phyloP scores from a whole-genome alignment of 2,113 vertebrate species.

The Gyps fulvus region DNA sequence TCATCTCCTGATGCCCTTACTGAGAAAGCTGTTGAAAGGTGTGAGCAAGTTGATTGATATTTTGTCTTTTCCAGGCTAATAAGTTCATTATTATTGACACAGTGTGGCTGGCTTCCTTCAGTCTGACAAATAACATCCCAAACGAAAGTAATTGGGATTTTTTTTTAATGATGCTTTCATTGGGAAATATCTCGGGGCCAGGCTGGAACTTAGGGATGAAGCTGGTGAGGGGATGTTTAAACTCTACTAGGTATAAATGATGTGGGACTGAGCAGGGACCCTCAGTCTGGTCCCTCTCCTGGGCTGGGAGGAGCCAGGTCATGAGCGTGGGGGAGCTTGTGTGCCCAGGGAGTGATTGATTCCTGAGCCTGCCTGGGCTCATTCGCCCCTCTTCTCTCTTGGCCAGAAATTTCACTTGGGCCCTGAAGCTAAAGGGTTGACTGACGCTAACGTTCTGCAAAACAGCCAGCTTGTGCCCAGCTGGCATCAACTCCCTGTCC shows the following conservation, averaged over 20 bases:
- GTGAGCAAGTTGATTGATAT: neutral
- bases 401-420: neutral
- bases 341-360: neutral
- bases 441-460: neutral
- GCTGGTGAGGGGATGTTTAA: neutral
- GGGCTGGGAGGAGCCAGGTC: neutral
- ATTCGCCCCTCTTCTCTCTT: neutral
- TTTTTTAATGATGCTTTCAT: neutral
- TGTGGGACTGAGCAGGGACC: neutral
- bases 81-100: neutral
- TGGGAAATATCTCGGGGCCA: neutral
- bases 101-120: neutral
- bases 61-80: neutral
- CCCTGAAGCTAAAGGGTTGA: neutral
- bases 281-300: neutral
- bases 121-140: neutral
- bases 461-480: neutral
- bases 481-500: neutral
- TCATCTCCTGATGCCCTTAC: neutral
- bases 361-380: neutral
- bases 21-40: neutral
- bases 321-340: fast-evolving
- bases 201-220: neutral
- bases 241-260: neutral
- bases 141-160: neutral